These are phyloP conservation scores for Myrmecophaga tridactyla DNA, from an alignment of 2,113 vertebrate species.

Conservation along the genomic window DNA sequence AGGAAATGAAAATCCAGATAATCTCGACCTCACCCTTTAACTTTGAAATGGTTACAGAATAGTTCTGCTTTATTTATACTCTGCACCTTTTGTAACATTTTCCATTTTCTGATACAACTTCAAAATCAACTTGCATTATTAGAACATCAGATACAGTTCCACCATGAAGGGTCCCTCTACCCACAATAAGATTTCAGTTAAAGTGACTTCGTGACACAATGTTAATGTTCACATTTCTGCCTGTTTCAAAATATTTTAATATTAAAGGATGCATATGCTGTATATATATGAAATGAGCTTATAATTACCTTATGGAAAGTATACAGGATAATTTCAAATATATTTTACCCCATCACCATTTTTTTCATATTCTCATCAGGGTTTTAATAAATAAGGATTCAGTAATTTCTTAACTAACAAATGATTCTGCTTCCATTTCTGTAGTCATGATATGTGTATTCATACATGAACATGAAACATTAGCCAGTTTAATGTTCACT, in stretches of 20 bases:
- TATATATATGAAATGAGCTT: neutral
- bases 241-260: constrained; percentile 6
- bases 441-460: constrained; percentile 40
- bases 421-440: constrained; percentile 48
- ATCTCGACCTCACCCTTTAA: constrained; percentile 42
- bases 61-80: constrained; percentile 56
- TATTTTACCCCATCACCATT: constrained; percentile 19
- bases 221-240: neutral
- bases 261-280: neutral
- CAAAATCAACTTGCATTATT: constrained; percentile 48
- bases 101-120: constrained; percentile 56
- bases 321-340: neutral
- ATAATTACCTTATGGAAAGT: constrained; percentile 20
- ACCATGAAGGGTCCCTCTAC: neutral
- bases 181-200: constrained; percentile 9
- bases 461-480: constrained; percentile 54
- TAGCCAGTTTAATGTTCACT: constrained; percentile 19
- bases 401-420: constrained; percentile 48
- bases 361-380: constrained; percentile 10
- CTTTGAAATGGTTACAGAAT: constrained; percentile 39
- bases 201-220: neutral
- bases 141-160: constrained; percentile 44
- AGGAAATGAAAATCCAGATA: constrained; percentile 66
- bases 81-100: constrained; percentile 50
- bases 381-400: constrained; percentile 40